These are phyloP conservation scores for Heloderma charlesbogerti DNA, from an alignment of 2,113 vertebrate species.

Conservation along the genomic window DNA sequence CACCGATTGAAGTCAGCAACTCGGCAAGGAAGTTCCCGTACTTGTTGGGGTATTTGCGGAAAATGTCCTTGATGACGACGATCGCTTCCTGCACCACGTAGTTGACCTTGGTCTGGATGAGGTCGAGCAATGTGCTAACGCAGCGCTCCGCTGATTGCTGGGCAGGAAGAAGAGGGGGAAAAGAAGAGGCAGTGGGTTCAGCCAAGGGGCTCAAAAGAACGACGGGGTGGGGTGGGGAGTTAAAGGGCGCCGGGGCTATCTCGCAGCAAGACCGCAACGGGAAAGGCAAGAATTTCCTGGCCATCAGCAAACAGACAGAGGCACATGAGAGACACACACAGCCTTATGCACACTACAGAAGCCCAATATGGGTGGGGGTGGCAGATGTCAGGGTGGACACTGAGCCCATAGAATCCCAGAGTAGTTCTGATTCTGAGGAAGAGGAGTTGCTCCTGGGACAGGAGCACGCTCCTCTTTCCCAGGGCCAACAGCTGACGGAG, in stretches of 20 bases:
- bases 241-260: neutral
- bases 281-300: neutral
- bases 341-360: neutral
- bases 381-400: too few species aligned
- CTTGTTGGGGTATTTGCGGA: slow-evolving; percentile 99
- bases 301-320: too few species aligned
- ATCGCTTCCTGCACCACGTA: slow-evolving; percentile 99
- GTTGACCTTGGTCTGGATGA: slow-evolving; percentile 98
- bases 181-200: neutral
- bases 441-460: too few species aligned
- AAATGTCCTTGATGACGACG: slow-evolving; percentile 98
- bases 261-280: neutral
- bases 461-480: too few species aligned
- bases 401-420: too few species aligned
- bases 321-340: neutral
- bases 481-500: too few species aligned
- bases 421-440: too few species aligned
- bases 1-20: neutral
- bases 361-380: too few species aligned
- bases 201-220: accelerated
- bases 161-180: neutral
- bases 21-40: slow-evolving; percentile 66
- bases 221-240: neutral
- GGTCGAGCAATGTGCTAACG: slow-evolving; percentile 94
- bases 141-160: slow-evolving; percentile 98